A percentile compares a stretch with the other conserved stretches of the same genome.
Conservation (phyloP, 2,888 invertebrate species). For the Tromatobia lineatoria region DNA sequence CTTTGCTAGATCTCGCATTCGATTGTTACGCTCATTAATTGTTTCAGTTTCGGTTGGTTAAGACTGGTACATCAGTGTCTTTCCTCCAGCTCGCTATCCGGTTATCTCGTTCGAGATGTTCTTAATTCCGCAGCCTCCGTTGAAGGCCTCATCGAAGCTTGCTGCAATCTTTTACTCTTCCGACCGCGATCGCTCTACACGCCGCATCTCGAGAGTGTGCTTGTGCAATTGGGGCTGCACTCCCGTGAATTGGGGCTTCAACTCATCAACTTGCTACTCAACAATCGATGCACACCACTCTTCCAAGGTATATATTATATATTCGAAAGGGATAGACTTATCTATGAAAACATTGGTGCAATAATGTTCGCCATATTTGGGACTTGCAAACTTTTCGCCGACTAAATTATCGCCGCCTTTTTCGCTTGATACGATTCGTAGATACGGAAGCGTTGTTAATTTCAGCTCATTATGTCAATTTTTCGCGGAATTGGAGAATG, state of each 20-base stretch:
- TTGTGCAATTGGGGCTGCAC: slow-evolving; percentile 90
- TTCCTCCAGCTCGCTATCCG: slow-evolving; percentile 84
- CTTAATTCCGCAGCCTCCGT: slow-evolving; percentile 89
- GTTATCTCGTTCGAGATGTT: slow-evolving; percentile 85
- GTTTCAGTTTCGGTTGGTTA: slow-evolving; percentile 92
- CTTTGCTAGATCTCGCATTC: neutral
- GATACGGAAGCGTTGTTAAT: slow-evolving; percentile 5
- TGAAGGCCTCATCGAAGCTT: slow-evolving; percentile 89
- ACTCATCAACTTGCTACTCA: slow-evolving; percentile 87
- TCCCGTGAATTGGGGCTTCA: slow-evolving; percentile 88
- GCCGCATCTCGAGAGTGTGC: slow-evolving; percentile 89
- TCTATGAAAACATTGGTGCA: too few relatives aligned
- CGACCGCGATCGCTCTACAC: slow-evolving; percentile 89
- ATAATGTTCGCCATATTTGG: too few relatives aligned
- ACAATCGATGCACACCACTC: slow-evolving; percentile 86
- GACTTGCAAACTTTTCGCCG: too few relatives aligned
- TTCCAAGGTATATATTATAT: slow-evolving; percentile 78
- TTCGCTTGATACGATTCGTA: too few relatives aligned
- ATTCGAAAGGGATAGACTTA: neutral
- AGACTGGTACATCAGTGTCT: slow-evolving; percentile 93
- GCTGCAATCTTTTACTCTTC: slow-evolving; percentile 91
- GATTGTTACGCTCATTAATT: slow-evolving; percentile 24
- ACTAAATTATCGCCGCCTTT: too few relatives aligned
- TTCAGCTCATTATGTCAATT: neutral
- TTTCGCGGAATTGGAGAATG: neutral